Evolutionary conservation across 1,140 invertebrate species (phyloP).

Genomic region (Phthorimaea operculella): DNA sequence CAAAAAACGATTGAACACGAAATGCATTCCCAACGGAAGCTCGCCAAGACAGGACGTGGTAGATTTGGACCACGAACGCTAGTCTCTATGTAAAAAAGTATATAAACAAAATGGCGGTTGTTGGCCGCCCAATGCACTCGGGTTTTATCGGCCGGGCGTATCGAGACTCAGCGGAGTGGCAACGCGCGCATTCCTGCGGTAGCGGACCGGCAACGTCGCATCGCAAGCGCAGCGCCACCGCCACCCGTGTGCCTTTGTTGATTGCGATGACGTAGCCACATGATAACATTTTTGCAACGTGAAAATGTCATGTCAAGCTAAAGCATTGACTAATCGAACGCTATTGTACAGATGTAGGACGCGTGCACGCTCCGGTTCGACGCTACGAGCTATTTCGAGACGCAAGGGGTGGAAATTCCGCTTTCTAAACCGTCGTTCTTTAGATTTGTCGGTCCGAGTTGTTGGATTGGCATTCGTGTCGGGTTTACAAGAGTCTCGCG

Average conservation of each 20-base stretch:
- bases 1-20: neutral
- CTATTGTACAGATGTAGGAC: too few species aligned
- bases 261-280: slow-evolving; percentile 39
- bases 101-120: slow-evolving; percentile 31
- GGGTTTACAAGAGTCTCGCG: slow-evolving; percentile 10
- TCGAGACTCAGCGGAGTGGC: slow-evolving; percentile 40
- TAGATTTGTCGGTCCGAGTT: too few species aligned
- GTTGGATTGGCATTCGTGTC: slow-evolving; percentile 21
- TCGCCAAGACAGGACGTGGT: neutral
- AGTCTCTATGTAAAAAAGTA: neutral
- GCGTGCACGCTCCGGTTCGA: neutral
- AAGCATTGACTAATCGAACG: neutral
- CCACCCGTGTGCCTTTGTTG: slow-evolving; percentile 43
- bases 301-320: slow-evolving; percentile 26
- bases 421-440: slow-evolving; percentile 7
- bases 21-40: neutral
- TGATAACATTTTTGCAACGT: slow-evolving; percentile 40
- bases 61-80: neutral
- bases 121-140: slow-evolving; percentile 56
- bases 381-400: slow-evolving; percentile 10
- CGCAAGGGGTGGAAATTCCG: slow-evolving; percentile 19
- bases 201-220: slow-evolving; percentile 53
- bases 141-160: slow-evolving; percentile 44
- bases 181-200: slow-evolving; percentile 57
- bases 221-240: slow-evolving; percentile 22